Conservation (phyloP, 2,113 vertebrate species). For the Takifugu bimaculatus region DNA sequence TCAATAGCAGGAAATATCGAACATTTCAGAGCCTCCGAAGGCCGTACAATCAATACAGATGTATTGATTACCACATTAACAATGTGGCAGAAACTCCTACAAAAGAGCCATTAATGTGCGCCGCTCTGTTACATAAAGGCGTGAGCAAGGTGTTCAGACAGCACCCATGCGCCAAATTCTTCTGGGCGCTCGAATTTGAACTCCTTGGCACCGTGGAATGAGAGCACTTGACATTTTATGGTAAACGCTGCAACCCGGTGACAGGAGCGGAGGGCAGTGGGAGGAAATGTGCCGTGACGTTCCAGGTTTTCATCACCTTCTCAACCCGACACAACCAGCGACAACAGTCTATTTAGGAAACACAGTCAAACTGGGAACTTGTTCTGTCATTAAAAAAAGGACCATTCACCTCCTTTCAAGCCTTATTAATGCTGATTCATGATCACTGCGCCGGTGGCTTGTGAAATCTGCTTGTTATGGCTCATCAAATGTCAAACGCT, state of each 20-base stretch:
- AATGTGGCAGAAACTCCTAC: conserved; percentile 28
- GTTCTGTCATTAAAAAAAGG: conserved; percentile 38
- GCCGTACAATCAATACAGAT: not conserved
- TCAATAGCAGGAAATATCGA: no score
- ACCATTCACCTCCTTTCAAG: conserved; percentile 35
- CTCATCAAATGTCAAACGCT: no score
- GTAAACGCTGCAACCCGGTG: not conserved
- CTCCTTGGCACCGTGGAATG: conserved; percentile 30
- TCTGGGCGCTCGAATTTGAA: conserved; percentile 50
- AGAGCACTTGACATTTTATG: conserved; percentile 26
- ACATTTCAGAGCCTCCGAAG: no score
- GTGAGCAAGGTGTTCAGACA: conserved; percentile 48
- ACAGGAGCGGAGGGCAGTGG: no score
- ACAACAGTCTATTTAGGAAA: conserved; percentile 18
- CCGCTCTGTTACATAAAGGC: conserved; percentile 40
- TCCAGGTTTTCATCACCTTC: not conserved
- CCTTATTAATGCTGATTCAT: conserved; percentile 34
- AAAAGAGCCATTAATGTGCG: conserved; percentile 31
- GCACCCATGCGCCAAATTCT: conserved; percentile 50
- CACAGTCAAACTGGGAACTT: conserved; percentile 20
- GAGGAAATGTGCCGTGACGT: not conserved
- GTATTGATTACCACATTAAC: conserved; percentile 16
- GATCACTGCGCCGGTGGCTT: no score
- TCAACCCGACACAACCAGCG: conserved; percentile 14
- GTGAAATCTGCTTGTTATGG: no score